Evolutionary conservation across 2,113 vertebrate species (phyloP), one percentile per base, ranked within the genome.

Genomic region (Corythaixoides concolor): DNA sequence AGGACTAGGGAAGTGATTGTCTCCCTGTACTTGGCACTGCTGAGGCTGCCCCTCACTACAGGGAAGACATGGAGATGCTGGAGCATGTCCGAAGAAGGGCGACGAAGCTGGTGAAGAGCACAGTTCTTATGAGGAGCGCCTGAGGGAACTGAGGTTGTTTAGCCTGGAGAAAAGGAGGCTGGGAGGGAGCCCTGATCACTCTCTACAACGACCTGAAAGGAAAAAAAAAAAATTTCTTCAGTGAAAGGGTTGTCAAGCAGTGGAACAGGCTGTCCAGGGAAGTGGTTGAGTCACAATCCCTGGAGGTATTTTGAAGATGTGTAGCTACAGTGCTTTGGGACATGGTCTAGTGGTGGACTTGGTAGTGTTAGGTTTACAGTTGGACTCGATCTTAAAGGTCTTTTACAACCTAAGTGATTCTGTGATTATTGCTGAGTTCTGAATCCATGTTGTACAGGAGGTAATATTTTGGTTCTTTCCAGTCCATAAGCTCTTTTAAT

Each of bases 21-120:
- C 4, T 17, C 7, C 20, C 12, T 45, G 27, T 32, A 27, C 7
- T 56, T 0, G 1, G 12, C 41, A 15, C 23, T 73, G 22, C 3
- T 67, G 72, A 62, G 47, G 41, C 35, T 0, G 14, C 27, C 5
- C 11, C 11, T 81, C 13, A 24, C 5, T 26, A 4, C 27, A 30
- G 26, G 26, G 17, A 9, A 6, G 50, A 19, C 5, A 9, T 1
- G 15, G n/a, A 66, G 5, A 19, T 37, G 18, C 45, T 77, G 86
- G 18, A 52, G 17, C 0, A 0, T 1, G 3, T 22, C 21, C 21
- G 27, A 2, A 63, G 41, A 62, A 15, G 16, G 4, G 22, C 23
- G 23, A 4, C 0, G 1, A n/a, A 52, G 26, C 4, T 35, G n/a
- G 30, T 11, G 37, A 60, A 35, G 49, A 30, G 52, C 7, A 55